A percentile compares a stretch with the other conserved stretches of the same genome.
Evolutionary conservation across 2,797 vertebrate genomes (phyloP).

Genomic region (Dendrocincla tyrannina): DNA sequence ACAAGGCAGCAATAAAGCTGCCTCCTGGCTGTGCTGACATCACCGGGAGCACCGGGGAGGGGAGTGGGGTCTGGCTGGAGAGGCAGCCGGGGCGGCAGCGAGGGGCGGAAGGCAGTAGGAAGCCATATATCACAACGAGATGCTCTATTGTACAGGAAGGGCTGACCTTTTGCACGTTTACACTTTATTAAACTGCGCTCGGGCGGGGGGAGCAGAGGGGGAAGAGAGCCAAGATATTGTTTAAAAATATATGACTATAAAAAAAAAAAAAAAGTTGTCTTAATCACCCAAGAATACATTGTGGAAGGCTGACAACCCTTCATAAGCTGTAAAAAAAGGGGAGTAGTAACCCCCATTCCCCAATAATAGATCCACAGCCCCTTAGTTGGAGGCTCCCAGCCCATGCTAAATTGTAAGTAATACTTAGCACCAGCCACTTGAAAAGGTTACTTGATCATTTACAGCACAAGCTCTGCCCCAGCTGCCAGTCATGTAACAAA

Average conservation of each 20-base stretch:
- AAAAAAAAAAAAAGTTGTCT: conserved; percentile 35
- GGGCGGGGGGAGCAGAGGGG: conserved; percentile 29
- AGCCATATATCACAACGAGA: conserved; percentile 83
- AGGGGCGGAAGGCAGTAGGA: conserved; percentile 79
- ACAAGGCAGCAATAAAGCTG: conserved; percentile 58
- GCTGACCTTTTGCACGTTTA: conserved; percentile 87
- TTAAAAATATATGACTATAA: conserved; percentile 56
- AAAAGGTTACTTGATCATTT: conserved; percentile 53
- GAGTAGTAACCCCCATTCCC: conserved; percentile 53
- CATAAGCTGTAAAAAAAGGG: conserved; percentile 62
- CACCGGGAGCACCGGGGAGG: neutral
- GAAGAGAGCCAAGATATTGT: conserved; percentile 67
- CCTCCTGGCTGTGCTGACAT: conserved; percentile 27
- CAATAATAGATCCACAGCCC: conserved; percentile 40
- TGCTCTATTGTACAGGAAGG: conserved; percentile 83
- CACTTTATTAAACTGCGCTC: conserved; percentile 76
- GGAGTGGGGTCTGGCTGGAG: neutral
- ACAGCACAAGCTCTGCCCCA: conserved; percentile 36
- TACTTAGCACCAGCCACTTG: conserved; percentile 44
- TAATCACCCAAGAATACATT: conserved; percentile 61
- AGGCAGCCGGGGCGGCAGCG: neutral
- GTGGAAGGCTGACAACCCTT: conserved; percentile 62
- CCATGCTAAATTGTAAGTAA: conserved; percentile 61
- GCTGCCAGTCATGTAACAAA: conserved; percentile 62
- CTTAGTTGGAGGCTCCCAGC: conserved; percentile 62